A percentile compares a stretch with the other conserved stretches of the same genome.
phyloP scores from a whole-genome alignment of 2,888 invertebrate species.

The Drosophila macrospina region DNA sequence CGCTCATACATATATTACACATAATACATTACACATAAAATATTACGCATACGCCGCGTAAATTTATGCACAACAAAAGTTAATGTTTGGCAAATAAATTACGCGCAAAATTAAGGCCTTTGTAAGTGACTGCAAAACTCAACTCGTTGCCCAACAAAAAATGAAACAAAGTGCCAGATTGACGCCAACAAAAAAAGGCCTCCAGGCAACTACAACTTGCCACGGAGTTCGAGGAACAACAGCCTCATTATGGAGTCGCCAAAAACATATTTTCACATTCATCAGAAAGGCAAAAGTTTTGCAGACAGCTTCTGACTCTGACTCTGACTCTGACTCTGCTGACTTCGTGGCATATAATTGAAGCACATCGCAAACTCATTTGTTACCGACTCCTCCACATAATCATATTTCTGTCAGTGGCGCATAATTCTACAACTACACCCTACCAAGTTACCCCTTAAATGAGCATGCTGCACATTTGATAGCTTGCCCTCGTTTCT shows the following conservation, averaged over 20 bases:
- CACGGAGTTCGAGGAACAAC: constrained; percentile 13
- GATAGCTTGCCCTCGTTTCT: constrained; percentile 62
- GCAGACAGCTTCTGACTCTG: constrained; percentile 8
- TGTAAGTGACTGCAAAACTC: constrained; percentile 54
- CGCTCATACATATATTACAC: background rate
- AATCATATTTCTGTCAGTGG: constrained; percentile 58
- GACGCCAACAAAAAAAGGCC: constrained; percentile 46
- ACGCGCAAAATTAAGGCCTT: constrained; percentile 65
- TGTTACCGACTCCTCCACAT: constrained; percentile 60
- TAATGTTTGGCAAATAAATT: constrained; percentile 73
- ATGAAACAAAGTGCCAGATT: constrained; percentile 56
- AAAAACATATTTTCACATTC: constrained; percentile 78
- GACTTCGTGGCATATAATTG: constrained; percentile 68
- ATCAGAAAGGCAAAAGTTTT: constrained; percentile 70
- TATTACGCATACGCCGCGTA: constrained; percentile 66
- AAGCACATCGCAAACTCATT: constrained; percentile 79
- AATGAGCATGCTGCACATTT: constrained; percentile 46
- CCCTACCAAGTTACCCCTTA: background rate
- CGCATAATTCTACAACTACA: background rate
- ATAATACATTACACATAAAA: constrained; percentile 35
- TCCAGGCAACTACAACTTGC: constrained; percentile 45
- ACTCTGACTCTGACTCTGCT: constrained; percentile 12
- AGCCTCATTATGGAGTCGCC: constrained; percentile 72
- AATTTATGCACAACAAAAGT: constrained; percentile 59
- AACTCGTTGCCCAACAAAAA: constrained; percentile 56